Base-by-base conservation (phyloP, 1,140 invertebrate genomes). In the Drosophila pseudoobscura region DNA sequence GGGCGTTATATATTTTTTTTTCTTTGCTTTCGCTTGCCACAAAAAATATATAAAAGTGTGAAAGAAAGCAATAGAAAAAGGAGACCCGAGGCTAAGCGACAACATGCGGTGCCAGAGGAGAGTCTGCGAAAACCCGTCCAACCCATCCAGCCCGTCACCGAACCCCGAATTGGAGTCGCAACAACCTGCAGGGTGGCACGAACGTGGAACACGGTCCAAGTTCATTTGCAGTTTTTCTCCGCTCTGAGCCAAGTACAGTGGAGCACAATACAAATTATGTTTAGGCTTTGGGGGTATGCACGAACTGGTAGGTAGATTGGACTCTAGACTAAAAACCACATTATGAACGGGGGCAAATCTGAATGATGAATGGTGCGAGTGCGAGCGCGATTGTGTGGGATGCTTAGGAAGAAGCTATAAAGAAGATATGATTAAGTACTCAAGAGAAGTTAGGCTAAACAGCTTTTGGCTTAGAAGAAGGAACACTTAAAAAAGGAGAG, bases 221-320 rank as follows among this genome's bases (percentile, higher is more conserved):
- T 84, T 80, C 76, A 84, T 80, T 84, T 85, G 62, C 80, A 85
- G 72, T 84, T 84, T 76, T 85, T 75, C 71, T 65, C 39, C 29
- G 26, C 54, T 39, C 35, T 49, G 39, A 73, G 35, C 66, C 57
- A 51, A 70, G 65, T 58, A 56, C 60, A 75, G 41, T 46, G 29
- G 50, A 70, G 65, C 69, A 41, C 60, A 65, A 52, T 51, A 41
- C 45, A 73, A 73, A 75, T 75, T 65, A 52, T 75, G 53, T 45
- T 74, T 74, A 52, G 60, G 61, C 66, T 57, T 65, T 46, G 24
- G 41, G 41, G 71, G 59, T 44, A 31, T 24, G 22, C 20, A 6
- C 22, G 31, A 55, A 29, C 46, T n/a, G n/a, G 3, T 20, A 57
- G 41, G 47, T 22, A 20, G n/a, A 31, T 29, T 29, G 9, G 22